phyloP scores from a whole-genome alignment of 2,113 vertebrate species.

The Cygnus atratus region DNA sequence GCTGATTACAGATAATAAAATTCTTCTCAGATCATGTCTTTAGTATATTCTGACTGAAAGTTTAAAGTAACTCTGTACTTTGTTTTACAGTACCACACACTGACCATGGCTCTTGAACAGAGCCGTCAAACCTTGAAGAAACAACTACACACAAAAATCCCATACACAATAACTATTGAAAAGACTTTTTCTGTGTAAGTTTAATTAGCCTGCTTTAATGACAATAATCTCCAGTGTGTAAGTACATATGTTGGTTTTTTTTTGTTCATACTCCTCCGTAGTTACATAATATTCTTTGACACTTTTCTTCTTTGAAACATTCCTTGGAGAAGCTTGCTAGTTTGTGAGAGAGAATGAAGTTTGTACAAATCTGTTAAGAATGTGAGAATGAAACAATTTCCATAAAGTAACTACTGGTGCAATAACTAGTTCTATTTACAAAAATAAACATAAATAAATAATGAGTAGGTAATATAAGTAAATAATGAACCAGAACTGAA shows the following conservation, averaged over 20 bases:
- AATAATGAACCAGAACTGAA: neutral
- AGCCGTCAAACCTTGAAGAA: neutral
- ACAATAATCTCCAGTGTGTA: neutral
- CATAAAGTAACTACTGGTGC: neutral
- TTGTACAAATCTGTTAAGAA: neutral
- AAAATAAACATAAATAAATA: neutral
- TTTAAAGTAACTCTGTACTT: neutral
- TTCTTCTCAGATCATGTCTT: neutral
- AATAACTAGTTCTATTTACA: neutral
- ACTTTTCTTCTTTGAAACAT: neutral
- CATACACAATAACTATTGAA: neutral
- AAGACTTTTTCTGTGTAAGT: neutral
- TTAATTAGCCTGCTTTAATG: neutral
- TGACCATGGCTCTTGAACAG: neutral
- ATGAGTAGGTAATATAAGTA: neutral
- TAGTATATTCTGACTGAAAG: neutral
- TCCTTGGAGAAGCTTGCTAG: neutral
- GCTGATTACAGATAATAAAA: fast-evolving
- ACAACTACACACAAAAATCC: neutral
- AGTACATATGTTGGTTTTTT: too few relatives aligned
- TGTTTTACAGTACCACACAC: neutral
- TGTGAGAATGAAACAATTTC: neutral
- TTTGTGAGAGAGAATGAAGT: neutral
- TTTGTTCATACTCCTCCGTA: neutral
- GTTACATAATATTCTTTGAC: neutral